Conservation (phyloP, 2,113 vertebrate species). For the Cryptotis parvus region DNA sequence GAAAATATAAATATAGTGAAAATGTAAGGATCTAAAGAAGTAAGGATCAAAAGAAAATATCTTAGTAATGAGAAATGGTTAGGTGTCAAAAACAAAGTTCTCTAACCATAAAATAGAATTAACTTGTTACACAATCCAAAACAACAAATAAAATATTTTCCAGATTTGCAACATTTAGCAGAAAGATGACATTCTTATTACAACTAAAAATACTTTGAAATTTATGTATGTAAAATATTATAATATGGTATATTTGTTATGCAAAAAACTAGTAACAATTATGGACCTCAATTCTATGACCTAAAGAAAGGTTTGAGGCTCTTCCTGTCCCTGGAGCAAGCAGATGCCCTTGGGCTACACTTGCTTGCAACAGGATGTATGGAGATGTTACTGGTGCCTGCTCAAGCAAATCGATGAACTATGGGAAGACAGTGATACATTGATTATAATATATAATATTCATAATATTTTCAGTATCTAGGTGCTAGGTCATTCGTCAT, state of each 20-base stretch:
- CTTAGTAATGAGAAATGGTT: neutral
- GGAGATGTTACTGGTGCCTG: no score
- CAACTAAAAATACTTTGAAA: constrained; percentile 42
- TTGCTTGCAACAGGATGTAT: no score
- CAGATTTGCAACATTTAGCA: neutral
- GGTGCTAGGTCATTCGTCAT: no score
- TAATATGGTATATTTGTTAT: no score
- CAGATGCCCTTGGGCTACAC: no score
- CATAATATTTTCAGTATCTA: neutral
- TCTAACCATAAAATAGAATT: neutral
- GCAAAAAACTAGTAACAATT: no score
- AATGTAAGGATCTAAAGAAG: neutral
- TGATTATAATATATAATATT: no score
- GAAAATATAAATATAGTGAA: neutral
- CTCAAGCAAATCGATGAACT: no score
- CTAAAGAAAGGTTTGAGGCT: no score
- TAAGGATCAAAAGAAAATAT: neutral
- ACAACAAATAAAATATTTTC: neutral
- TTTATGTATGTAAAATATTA: neutral
- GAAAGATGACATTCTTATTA: neutral
- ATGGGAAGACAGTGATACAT: no score
- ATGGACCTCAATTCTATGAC: no score
- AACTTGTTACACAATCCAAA: neutral
- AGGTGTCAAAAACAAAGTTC: neutral
- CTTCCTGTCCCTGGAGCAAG: no score